Evolutionary conservation across 2,113 vertebrate genomes (phyloP).

Genomic region (Pampusana beccarii): DNA sequence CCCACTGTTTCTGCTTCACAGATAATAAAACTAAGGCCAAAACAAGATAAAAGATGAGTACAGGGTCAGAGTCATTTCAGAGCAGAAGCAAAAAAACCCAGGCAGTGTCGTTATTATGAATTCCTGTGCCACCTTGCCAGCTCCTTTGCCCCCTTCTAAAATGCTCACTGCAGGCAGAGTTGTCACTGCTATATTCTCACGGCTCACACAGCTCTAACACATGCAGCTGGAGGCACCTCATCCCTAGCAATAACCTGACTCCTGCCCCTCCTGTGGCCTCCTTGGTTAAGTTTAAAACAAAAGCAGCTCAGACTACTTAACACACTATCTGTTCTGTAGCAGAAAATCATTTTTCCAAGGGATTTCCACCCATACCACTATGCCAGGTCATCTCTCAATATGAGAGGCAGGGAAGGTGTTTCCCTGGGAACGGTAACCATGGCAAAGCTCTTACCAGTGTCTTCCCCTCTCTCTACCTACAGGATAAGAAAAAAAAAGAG

Average conservation of each 20-base stretch:
- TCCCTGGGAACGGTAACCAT: constrained; percentile 66
- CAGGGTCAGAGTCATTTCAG: background rate
- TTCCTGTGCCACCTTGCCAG: background rate
- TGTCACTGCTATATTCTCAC: background rate
- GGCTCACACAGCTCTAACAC: background rate
- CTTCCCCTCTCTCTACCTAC: background rate
- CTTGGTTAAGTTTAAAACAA: background rate
- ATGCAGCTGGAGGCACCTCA: background rate
- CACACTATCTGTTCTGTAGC: background rate
- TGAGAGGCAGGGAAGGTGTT: constrained; percentile 28
- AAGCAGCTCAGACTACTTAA: background rate
- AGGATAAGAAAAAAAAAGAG: background rate
- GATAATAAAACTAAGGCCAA: background rate
- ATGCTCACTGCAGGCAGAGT: background rate
- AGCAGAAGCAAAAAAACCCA: background rate
- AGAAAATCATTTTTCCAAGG: constrained; percentile 5
- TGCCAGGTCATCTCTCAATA: constrained; percentile 3
- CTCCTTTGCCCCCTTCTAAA: background rate
- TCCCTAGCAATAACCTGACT: background rate
- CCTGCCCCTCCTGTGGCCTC: background rate
- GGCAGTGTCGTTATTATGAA: background rate
- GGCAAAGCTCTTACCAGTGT: constrained; percentile 26
- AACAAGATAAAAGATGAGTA: background rate
- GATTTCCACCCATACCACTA: background rate
- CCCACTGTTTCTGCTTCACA: background rate